A percentile compares a stretch with the other conserved stretches of the same genome.
Conservation (phyloP, 2,113 vertebrate genomes). For the Rhea americana region DNA sequence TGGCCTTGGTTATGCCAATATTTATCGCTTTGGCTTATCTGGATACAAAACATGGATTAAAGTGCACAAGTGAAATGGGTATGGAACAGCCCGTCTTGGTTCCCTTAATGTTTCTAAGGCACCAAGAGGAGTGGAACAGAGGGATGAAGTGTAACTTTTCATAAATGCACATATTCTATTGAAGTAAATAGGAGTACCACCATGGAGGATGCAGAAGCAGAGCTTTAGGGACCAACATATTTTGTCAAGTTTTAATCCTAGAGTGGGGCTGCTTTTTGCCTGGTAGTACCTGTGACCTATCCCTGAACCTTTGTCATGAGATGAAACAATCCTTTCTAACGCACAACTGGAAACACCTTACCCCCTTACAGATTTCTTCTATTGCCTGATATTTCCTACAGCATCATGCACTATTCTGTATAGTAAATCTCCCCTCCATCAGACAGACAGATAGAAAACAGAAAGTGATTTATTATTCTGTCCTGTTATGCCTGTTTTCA, state of each 20-base stretch:
- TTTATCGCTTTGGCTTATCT: background rate
- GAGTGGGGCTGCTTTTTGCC: background rate
- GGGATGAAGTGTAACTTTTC: background rate
- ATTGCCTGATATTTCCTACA: constrained; percentile 45
- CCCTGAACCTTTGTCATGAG: background rate
- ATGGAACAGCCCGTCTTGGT: background rate
- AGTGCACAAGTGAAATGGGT: background rate
- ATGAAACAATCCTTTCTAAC: constrained; percentile 35
- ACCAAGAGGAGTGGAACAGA: background rate
- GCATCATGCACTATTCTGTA: constrained; percentile 35
- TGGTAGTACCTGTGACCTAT: background rate
- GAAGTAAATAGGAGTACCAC: background rate
- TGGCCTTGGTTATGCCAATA: background rate
- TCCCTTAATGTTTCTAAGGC: background rate
- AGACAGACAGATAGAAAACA: constrained; percentile 74
- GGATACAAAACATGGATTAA: background rate
- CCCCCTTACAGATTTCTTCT: constrained; percentile 35
- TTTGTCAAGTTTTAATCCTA: background rate
- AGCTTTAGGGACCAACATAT: background rate
- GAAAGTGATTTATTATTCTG: constrained; percentile 83
- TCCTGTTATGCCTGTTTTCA: constrained; percentile 82
- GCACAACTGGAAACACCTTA: constrained; percentile 47
- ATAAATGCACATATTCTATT: background rate
- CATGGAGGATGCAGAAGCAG: background rate
- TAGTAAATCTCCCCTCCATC: constrained; percentile 78